Evolutionary conservation across 1,140 invertebrate species (phyloP), one percentile per base, ranked within the genome.

Genomic region (Yoshiicerus persimilis): DNA sequence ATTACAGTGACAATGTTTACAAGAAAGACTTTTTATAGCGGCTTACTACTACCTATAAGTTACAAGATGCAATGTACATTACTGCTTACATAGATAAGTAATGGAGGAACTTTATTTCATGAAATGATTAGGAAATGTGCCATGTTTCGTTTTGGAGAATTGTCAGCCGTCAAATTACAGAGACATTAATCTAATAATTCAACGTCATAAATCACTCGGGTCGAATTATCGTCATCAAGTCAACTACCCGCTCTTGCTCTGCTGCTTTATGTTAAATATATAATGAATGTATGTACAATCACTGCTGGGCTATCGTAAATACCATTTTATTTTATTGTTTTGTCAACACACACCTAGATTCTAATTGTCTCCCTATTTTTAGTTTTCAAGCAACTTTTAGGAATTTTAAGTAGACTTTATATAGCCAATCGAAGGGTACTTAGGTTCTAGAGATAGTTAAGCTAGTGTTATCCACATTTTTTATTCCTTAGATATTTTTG

Each of bases 81-180:
- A 4, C 11, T 47, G 41, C 41, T 20, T n/a, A 56, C 47, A 56
- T n/a, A 56, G 27, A 70, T 30, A n/a, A n/a, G n/a, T n/a, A 16
- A 10, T 70, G 66, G 30, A 30, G 13, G 30, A 13, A 70, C 11
- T 27, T 70, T 30, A 34, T n/a, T 38, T 80, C 20, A 80, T 34
- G 34, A 80, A 80, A 38, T 80, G 75, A 80, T 80, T 20, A 34
- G 75, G 75, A 80, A 80, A 80, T 38, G 75, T 80, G 75, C 75
- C 75, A 80, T 80, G 75, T 80, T 80, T 80, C 38, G 75, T 36
- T 38, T 80, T 36, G 75, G 30, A 70, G 25, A 66, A 30, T 23
- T 30, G 25, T 70, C 25, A 70, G 30, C 25, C 30, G 66, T 70
- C 27, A 32, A 30, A 70, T 16, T 30, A 70, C 23, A 30, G 23